Evolutionary conservation across 2,113 vertebrate genomes (phyloP).

Genomic region (Myiozetetes cayanensis): DNA sequence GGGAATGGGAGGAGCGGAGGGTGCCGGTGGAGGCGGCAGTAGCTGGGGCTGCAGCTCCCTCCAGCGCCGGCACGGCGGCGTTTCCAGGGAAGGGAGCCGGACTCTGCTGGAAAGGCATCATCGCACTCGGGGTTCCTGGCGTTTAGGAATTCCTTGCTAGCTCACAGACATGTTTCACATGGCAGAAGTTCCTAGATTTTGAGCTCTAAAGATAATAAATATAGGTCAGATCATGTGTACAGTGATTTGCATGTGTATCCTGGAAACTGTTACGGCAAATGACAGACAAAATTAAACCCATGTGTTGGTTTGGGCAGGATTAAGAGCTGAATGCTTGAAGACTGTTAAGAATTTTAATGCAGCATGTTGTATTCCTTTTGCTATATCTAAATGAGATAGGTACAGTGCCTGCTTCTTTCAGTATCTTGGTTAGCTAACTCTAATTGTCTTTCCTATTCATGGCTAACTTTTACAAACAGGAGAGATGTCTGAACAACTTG

Average conservation of each 20-base stretch:
- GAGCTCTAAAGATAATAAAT: background rate
- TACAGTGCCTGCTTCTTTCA: background rate
- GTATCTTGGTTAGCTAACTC: background rate
- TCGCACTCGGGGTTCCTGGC: fast-evolving
- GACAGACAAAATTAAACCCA: background rate
- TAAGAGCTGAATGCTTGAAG: background rate
- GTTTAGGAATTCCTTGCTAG: fast-evolving
- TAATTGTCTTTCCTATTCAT: background rate
- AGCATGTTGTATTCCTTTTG: background rate
- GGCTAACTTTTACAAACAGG: background rate
- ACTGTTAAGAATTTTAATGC: background rate
- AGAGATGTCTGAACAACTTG: background rate
- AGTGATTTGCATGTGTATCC: background rate
- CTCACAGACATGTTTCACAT: background rate
- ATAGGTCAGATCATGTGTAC: background rate
- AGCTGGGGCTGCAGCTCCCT: constrained; percentile 38
- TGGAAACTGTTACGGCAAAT: background rate
- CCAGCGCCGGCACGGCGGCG: background rate
- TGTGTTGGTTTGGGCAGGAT: background rate
- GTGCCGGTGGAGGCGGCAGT: background rate
- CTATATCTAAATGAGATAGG: background rate
- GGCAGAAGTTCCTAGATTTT: background rate
- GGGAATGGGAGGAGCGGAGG: background rate
- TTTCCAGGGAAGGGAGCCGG: background rate
- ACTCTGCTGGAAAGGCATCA: background rate